Base-by-base conservation (phyloP, 53 echinoderm and acorn worm species). In the Henricia sp. region DNA sequence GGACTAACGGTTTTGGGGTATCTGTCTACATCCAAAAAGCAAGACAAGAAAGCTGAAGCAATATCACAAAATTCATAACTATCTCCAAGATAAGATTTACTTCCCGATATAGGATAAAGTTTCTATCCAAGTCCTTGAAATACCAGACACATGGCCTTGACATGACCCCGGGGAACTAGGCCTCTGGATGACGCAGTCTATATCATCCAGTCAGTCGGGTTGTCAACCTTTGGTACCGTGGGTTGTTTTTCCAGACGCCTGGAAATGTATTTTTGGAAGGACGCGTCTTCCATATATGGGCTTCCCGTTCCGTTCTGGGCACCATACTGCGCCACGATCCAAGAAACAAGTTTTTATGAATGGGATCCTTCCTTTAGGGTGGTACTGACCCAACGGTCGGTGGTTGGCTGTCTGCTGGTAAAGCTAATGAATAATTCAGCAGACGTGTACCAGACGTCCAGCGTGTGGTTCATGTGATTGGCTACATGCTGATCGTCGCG, bases 231-330 rank as follows among this genome's bases (percentile, higher is more conserved):
- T 34, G 80, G 64, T 64, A 62, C 34, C 6, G 13, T 30, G 75
- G 78, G 3, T 50, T 80, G 64, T 62, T 62, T 64, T 80, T 33
- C 1, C 78, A 52, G 46, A 78, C 33, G 65, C 80, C 65, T 48
- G 80, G 65, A 48, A 32, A 80, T 30, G 8, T 80, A 80, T 80
- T 80, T 80, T 63, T 46, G 65, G 80, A 62, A 63, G 20, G 6
- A n/a, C 34, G 9, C 32, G 17, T 41, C 16, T 64, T 1, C 80
- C 80, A 60, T 44, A 80, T 80, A 80, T 63, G 80, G 80, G 24
- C 80, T 43, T 80, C 23, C 64, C 63, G 24, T 62, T 48, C 80
- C 10, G 73, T 19, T 17, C 34, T 21, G 65, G n/a, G 58, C 75
- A 28, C 37, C 36, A 46, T 64, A 29, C 26, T 32, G 17, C 52